These are phyloP conservation scores for Trinorchestia longiramus DNA, from an alignment of 1,140 invertebrate genomes.

Conservation along the genomic window DNA sequence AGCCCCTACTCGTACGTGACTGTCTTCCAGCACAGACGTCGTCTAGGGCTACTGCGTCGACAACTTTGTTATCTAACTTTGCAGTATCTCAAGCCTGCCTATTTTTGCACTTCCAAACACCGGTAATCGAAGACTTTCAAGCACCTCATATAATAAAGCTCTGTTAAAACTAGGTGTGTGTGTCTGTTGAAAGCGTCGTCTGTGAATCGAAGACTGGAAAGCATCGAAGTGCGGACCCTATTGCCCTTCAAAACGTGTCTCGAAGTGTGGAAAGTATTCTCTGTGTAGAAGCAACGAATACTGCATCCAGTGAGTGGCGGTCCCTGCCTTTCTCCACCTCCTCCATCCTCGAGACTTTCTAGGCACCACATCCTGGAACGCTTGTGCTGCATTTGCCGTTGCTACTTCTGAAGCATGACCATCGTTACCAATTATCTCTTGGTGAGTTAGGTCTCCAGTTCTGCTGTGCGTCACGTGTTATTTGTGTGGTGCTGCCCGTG, in stretches of 20 bases:
- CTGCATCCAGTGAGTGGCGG: background rate
- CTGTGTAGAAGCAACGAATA: background rate
- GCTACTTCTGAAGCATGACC: background rate
- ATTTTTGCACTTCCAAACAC: background rate
- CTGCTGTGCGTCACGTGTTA: background rate
- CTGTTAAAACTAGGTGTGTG: background rate
- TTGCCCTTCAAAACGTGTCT: background rate
- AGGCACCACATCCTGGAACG: background rate
- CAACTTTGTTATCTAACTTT: background rate
- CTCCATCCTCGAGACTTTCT: slow-evolving; percentile 1
- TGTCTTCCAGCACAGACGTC: background rate
- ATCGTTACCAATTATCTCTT: slow-evolving; percentile 3
- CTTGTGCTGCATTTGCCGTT: background rate
- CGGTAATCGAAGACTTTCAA: background rate
- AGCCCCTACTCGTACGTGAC: background rate
- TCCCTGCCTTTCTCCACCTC: slow-evolving; percentile 24
- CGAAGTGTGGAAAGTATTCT: background rate
- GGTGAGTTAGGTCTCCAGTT: background rate
- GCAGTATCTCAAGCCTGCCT: background rate
- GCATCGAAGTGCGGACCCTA: background rate
- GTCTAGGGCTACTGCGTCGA: background rate
- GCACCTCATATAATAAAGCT: background rate
- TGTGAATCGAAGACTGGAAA: background rate
- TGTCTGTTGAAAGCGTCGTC: background rate
- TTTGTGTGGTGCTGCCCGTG: background rate